These are phyloP conservation scores for Todiramphus chloris DNA, from an alignment of 2,113 vertebrate species.

Conservation along the genomic window DNA sequence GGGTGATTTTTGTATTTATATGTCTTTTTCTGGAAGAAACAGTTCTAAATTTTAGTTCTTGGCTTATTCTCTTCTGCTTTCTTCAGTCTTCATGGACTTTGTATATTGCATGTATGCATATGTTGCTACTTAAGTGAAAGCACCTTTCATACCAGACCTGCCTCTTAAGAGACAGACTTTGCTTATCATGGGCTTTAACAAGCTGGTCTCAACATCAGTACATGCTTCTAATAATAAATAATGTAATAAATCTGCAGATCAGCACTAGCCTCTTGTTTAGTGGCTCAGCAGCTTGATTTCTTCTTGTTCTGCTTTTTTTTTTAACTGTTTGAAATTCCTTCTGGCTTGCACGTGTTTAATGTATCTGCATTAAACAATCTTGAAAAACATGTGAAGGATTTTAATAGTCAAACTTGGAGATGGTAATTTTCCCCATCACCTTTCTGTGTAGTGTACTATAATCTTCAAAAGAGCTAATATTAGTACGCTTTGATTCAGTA, in stretches of 20 bases:
- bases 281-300: background rate
- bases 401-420: background rate
- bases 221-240: constrained; percentile 32
- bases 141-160: constrained; percentile 65
- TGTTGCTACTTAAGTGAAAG: background rate
- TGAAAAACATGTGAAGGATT: background rate
- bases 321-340: background rate
- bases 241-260: background rate
- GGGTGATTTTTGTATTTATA: constrained; percentile 41
- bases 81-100: constrained; percentile 21
- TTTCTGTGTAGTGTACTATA: background rate
- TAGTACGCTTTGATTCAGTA: background rate
- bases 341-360: background rate
- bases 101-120: constrained; percentile 38
- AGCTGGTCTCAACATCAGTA: constrained; percentile 64
- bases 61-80: background rate
- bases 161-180: constrained; percentile 26
- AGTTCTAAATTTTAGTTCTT: background rate
- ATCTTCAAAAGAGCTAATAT: background rate
- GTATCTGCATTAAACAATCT: background rate
- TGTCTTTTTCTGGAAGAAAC: background rate
- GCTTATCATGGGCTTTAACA: background rate
- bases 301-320: background rate
- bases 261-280: background rate
- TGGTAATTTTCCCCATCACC: background rate